Base-by-base conservation (phyloP, 2,113 vertebrate genomes). In the Cephalopholis sonnerati region DNA sequence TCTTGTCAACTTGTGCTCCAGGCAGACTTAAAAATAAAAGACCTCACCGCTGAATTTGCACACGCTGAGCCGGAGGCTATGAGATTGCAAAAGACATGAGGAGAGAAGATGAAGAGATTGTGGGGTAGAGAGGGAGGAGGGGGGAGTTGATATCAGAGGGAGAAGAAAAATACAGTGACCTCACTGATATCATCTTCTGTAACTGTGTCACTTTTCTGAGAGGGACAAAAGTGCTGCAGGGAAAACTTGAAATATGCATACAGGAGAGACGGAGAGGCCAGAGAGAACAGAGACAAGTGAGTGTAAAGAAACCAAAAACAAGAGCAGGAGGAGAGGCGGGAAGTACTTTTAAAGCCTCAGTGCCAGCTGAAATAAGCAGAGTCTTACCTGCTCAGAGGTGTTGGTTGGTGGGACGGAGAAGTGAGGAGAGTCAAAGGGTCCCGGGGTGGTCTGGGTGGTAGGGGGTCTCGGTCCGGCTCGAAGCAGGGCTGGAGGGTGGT, bases 361-460 rank as follows among this genome's bases (percentile, higher is more conserved):
- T 11, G 46, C 48, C 6, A 13, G 59, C 50, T 32, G 69, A 82
- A 82, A 81, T 15, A 68, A 77, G 25, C 41, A 22, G 53, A 83
- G 24, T 91, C 95, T 94, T 95, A 96, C 95, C 95, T 95, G 94
- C 74, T 91, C 54, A 75, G 84, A 79, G 71, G 72, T 57, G 64
- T 5, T 58, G 54, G 62, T 32, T 86, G 85, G 75, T 85, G 92
- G 94, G 95, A 93, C 69, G 94, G 93, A 95, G 92, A 94, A 93
- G 93, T 93, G 88, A 93, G 95, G 95, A 96, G 91, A 95, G 95
- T 94, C 93, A 93, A 95, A 95, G 94, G 95, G 94, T 95, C 93
- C 94, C 44, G 93, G 94, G 92, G 93, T 77, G 90, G 94, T 93
- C 88, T 89, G 83, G 91, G 87, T 70, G 88, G 90, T 79, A 16